Evolutionary conservation across 2,797 vertebrate genomes (phyloP).

Genomic region (Cuniculus paca): DNA sequence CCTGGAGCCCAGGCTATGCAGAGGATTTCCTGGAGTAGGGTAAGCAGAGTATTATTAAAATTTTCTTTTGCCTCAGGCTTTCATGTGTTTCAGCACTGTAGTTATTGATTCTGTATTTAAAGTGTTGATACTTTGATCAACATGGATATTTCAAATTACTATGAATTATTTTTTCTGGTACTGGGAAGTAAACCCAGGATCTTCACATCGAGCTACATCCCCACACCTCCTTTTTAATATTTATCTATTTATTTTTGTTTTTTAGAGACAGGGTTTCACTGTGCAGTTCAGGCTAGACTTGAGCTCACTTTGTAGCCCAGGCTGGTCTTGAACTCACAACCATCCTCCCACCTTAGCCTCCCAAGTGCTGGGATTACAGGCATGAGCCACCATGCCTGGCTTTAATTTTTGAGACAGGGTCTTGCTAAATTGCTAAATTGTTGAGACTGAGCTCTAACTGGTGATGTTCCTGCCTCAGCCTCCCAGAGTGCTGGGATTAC

Average conservation of each 20-base stretch:
- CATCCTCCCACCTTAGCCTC: no score
- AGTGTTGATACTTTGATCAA: not conserved
- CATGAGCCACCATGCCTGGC: no score
- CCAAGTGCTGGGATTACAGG: no score
- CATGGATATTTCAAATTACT: not conserved
- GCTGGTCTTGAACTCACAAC: no score
- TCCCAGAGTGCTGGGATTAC: not conserved
- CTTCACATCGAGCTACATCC: not conserved
- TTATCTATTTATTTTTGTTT: no score
- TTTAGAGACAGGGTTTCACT: no score
- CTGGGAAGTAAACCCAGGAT: not conserved
- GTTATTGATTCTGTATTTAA: constrained; percentile 25
- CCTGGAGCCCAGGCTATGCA: not conserved
- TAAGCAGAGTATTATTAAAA: not conserved
- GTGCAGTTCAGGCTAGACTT: no score
- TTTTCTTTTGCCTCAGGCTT: not conserved
- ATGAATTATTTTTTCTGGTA: not conserved
- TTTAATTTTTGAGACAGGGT: not conserved
- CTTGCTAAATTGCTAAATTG: not conserved
- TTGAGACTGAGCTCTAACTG: not conserved
- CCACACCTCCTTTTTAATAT: not conserved
- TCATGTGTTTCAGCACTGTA: not conserved
- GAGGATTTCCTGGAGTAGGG: not conserved
- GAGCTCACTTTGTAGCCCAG: no score
- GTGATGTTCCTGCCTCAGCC: not conserved